Evolutionary conservation across 2,888 invertebrate species (phyloP).

Genomic region (Dione vanillae): DNA sequence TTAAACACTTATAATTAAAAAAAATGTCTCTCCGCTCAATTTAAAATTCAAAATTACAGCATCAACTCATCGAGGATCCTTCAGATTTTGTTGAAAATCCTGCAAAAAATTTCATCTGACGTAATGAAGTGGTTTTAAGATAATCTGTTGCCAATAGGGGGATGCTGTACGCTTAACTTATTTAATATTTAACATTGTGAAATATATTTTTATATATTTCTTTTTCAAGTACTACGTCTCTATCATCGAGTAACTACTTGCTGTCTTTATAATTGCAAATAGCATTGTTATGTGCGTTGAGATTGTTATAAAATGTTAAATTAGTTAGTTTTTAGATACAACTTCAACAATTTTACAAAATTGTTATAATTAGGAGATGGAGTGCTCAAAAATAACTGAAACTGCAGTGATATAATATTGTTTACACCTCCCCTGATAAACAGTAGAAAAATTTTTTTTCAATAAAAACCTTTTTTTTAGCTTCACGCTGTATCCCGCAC

Average conservation of each 20-base stretch:
- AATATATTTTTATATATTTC: background rate
- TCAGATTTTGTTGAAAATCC: slow-evolving; percentile 38
- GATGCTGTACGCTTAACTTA: slow-evolving; percentile 17
- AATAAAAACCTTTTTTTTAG: no score
- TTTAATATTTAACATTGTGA: slow-evolving; percentile 20
- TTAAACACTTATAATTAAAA: slow-evolving; percentile 9
- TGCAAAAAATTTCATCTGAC: slow-evolving; percentile 55
- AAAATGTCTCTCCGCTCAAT: slow-evolving; percentile 28
- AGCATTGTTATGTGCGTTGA: background rate
- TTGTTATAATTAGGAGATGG: no score
- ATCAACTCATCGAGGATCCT: slow-evolving; percentile 28
- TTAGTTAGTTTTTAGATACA: no score
- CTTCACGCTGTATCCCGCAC: no score
- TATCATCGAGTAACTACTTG: background rate
- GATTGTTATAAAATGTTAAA: no score
- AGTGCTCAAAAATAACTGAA: no score
- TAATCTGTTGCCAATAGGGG: slow-evolving; percentile 70
- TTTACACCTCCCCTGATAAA: no score
- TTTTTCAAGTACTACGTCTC: background rate
- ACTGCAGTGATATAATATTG: no score
- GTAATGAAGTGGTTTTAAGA: slow-evolving; percentile 66
- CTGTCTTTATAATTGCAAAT: background rate
- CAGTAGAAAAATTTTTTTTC: no score
- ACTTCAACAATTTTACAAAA: no score
- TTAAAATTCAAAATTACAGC: slow-evolving; percentile 38